Conservation (phyloP, 2,888 invertebrate species). For the Eucera pruinosa region DNA sequence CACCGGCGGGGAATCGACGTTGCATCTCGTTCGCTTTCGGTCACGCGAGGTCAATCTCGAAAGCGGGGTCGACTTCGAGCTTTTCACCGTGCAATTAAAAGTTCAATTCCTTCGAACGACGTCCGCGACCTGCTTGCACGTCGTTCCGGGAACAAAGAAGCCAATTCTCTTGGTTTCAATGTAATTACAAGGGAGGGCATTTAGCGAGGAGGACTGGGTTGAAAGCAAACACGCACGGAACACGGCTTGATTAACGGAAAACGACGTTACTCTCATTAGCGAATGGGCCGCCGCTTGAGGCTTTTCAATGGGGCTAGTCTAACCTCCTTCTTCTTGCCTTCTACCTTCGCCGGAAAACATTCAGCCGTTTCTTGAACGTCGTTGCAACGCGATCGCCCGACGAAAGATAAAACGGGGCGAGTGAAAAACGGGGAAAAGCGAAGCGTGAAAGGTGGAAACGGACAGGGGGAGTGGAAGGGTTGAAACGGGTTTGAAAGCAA, state of each 20-base stretch:
- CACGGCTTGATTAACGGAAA: constrained; percentile 10
- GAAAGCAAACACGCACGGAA: constrained; percentile 15
- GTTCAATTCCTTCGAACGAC: not conserved
- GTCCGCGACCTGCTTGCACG: not conserved
- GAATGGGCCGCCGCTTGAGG: not conserved
- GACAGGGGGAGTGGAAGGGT: too few relatives aligned
- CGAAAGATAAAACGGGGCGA: not conserved
- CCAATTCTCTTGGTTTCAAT: constrained; percentile 3
- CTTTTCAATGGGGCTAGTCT: not conserved
- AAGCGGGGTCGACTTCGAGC: not conserved
- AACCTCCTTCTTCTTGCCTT: not conserved
- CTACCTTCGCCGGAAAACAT: not conserved
- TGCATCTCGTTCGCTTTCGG: not conserved
- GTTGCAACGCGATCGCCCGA: not conserved
- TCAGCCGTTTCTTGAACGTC: not conserved
- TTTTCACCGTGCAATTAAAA: not conserved
- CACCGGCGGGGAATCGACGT: not conserved
- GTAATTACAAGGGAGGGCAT: constrained; percentile 11
- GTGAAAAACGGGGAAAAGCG: too few relatives aligned
- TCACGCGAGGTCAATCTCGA: not conserved
- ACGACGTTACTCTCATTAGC: constrained; percentile 9
- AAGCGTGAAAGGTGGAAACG: too few relatives aligned
- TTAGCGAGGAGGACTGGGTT: not conserved
- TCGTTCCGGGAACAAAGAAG: constrained; percentile 9
- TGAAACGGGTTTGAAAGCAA: too few relatives aligned